A percentile compares a stretch with the other conserved stretches of the same genome.
Evolutionary conservation across 2,888 invertebrate species (phyloP).

Genomic region (Trissolcus brochymenae): DNA sequence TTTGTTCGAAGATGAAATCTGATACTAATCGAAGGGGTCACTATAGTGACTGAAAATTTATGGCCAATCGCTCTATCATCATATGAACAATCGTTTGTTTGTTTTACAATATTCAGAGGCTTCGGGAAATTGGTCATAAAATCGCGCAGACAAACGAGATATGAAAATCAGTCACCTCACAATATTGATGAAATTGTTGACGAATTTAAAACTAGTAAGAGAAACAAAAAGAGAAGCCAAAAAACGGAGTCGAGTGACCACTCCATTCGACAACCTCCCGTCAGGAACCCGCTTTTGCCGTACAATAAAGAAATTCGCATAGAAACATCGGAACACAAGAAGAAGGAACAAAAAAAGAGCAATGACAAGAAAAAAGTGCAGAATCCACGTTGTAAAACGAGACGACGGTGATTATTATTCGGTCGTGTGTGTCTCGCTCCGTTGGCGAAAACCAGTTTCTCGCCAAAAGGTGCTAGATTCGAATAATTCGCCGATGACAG

Average conservation of each 20-base stretch:
- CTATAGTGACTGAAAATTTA: slow-evolving; percentile 52
- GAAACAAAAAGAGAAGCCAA: slow-evolving; percentile 1
- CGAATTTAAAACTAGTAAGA: slow-evolving; percentile 22
- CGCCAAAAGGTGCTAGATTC: slow-evolving; percentile 57
- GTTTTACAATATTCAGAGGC: slow-evolving; percentile 16
- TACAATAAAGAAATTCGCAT: slow-evolving; percentile 60
- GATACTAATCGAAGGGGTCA: slow-evolving; percentile 41
- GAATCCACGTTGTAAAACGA: slow-evolving; percentile 62
- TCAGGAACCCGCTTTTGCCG: slow-evolving; percentile 64
- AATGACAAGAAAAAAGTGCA: slow-evolving; percentile 44
- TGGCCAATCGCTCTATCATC: slow-evolving; percentile 50
- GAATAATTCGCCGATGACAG: slow-evolving; percentile 58
- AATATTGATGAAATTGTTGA: slow-evolving; percentile 13
- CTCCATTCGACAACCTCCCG: slow-evolving; percentile 63
- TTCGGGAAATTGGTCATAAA: too few relatives aligned
- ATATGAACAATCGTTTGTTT: slow-evolving; percentile 47
- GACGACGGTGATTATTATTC: slow-evolving; percentile 62
- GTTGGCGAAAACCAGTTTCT: slow-evolving; percentile 58
- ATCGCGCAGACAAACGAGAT: too few relatives aligned
- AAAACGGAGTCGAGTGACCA: slow-evolving; percentile 35
- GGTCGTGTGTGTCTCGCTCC: slow-evolving; percentile 42
- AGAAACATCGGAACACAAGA: slow-evolving; percentile 35
- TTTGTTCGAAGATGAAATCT: slow-evolving; percentile 43
- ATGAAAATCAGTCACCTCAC: too few relatives aligned
- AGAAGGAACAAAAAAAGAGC: slow-evolving; percentile 13